Base-by-base conservation (phyloP, 2,888 invertebrate species). In the Acanthococcus lagerstroemiae region DNA sequence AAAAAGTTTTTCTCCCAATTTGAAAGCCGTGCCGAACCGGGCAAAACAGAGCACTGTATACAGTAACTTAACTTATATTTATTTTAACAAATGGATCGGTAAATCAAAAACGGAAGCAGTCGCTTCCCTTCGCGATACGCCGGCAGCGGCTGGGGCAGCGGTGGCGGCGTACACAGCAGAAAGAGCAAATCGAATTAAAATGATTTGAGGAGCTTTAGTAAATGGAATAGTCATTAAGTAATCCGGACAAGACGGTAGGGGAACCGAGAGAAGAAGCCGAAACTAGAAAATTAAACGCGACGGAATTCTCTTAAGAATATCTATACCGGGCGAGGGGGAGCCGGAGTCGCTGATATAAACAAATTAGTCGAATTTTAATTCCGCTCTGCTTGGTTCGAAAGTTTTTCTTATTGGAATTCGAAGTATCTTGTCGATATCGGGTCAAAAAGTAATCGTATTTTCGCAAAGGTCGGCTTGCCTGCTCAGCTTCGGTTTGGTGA, bases 181-280 rank as follows among this genome's bases (percentile, higher is more conserved):
- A 63, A 30, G 24, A 54, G 24, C 27, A 63, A 63, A 63, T 63
- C 63, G 63, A 63, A 63, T 63, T 63, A 63, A 63, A 63, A 37
- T 44, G 63, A 63, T 52, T 63, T 63, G 63, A 63, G 54, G 54
- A 63, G 63, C 63, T 63, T 63, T 63, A 52, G 63, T 63, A 63
- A 63, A 63, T 63, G 63, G 63, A 63, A 63, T 63, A 63, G 63
- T 63, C 63, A 63, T 63, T 63, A 63, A 63, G 63, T 63, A 63
- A 63, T 63, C 63, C 63, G 52, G 63, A 63, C 52, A 37, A 52
- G 24, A 52, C 5, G 52, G 24, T 22, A 22, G 52, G 22, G 52
- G 63, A 48, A 37, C 44, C 27, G 52, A n/a, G 52, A 63, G 54
- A 61, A 54, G 54, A 52, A 54, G 63, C 63, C 52, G 50, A 61